Base-by-base conservation (phyloP, 2,113 vertebrate species). In the Sinocyclocheilus anophthalmus region DNA sequence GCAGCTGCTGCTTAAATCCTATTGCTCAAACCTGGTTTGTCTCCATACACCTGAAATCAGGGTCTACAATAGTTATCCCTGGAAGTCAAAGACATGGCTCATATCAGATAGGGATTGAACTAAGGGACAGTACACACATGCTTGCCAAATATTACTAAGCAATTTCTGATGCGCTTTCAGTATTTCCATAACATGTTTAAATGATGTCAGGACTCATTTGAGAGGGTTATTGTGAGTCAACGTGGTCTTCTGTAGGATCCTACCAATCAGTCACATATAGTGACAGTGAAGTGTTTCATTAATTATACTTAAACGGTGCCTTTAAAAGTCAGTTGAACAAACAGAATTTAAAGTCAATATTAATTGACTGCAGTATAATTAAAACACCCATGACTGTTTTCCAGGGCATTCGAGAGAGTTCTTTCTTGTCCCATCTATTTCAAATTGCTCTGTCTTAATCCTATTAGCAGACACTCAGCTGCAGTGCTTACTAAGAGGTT, bases 1-100 rank as follows among this genome's bases (percentile, higher is more conserved):
- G 89, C 80, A 95, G 93, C 94, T 93, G 93, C 90, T 59, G 22
- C 84, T 92, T 92, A 95, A 95, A 95, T 95, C 95, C 94, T n/a
- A 93, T 91, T 81, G 92, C 93, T 95, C 95, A 95, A 95, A 94
- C 92, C 93, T 83, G 75, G 90, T 86, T 48, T 85, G 80, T 81
- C 16, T 75, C 92, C 87, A 90, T 93, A 93, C 92, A 92, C 84
- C 78, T 88, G n/a, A 95, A 95, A 95, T 95, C 94, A 94, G 94
- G 91, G 91, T 93, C 79, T 80, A 88, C 85, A 87, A 45, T 85
- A 61, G 53, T 80, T 63, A 82, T 50, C 48, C 48, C 13, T 50
- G 93, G 91, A 93, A 92, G 90, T 92, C 90, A 86, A 90, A 93
- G 91, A 94, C 90, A 92, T 88, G 82, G 24, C 75, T 84, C 83